phyloP scores from a whole-genome alignment of 2,113 vertebrate species.

The Hucho hucho region DNA sequence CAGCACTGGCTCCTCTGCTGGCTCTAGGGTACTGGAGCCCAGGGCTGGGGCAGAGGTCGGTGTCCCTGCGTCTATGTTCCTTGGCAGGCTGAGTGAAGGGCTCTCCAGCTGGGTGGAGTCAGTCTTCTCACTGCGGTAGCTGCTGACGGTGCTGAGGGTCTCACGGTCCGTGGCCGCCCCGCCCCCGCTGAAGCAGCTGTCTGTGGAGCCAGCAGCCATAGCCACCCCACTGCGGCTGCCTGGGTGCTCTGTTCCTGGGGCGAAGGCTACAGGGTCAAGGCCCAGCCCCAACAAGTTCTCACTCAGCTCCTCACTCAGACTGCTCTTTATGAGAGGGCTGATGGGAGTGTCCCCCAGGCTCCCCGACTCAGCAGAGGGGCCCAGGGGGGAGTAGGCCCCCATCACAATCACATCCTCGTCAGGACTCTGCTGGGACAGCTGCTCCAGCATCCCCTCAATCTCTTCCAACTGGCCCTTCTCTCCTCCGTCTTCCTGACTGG shows the following conservation, averaged over 20 bases:
- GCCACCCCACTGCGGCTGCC: constrained; percentile 72
- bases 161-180: constrained; percentile 80
- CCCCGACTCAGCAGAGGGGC: constrained; percentile 74
- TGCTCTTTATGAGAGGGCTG: constrained; percentile 85
- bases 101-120: constrained; percentile 89
- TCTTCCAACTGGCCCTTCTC: constrained; percentile 67
- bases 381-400: constrained; percentile 65
- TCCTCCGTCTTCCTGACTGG: constrained; percentile 76
- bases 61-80: constrained; percentile 35
- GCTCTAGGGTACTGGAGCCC: constrained; percentile 29
- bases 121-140: constrained; percentile 88
- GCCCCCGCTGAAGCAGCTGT: constrained; percentile 86
- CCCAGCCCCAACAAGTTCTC: constrained; percentile 84
- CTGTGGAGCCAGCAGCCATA: constrained; percentile 82
- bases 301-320: constrained; percentile 85
- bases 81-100: constrained; percentile 73
- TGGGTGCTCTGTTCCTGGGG: constrained; percentile 65
- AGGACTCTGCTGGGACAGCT: constrained; percentile 42
- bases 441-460: constrained; percentile 46
- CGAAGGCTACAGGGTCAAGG: constrained; percentile 70
- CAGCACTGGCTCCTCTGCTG: constrained; percentile 41
- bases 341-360: constrained; percentile 82
- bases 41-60: constrained; percentile 42
- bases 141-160: constrained; percentile 83
- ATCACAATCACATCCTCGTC: constrained; percentile 49